phyloP scores from a whole-genome alignment of 2,113 vertebrate genomes.

The Rutilus rutilus region DNA sequence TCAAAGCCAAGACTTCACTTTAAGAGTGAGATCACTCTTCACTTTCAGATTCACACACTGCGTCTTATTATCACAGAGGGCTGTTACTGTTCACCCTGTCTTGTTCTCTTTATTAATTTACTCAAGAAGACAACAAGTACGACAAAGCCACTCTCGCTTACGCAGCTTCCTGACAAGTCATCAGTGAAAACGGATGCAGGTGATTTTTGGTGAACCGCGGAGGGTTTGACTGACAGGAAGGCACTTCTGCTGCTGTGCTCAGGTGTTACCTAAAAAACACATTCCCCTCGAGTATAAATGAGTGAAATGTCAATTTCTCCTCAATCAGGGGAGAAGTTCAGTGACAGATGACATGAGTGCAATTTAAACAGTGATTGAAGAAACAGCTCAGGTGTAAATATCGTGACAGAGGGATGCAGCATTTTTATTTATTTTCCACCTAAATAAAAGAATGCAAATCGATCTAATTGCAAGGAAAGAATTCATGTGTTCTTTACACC shows the following conservation, averaged over 20 bases:
- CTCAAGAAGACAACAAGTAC: conserved; percentile 27
- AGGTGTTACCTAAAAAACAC: conserved; percentile 43
- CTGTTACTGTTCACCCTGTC: conserved; percentile 58
- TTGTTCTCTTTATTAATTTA: conserved; percentile 61
- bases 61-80: conserved; percentile 60
- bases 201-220: conserved; percentile 5
- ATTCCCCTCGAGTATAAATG: conserved; percentile 38
- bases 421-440: conserved; percentile 14
- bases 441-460: conserved; percentile 14
- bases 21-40: conserved; percentile 14
- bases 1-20: conserved; percentile 68
- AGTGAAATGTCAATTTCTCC: conserved; percentile 40
- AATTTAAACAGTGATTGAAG: conserved; percentile 36
- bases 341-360: conserved; percentile 22
- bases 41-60: conserved; percentile 56
- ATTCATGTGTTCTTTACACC: background rate
- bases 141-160: background rate
- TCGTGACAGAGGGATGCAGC: background rate
- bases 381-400: conserved; percentile 20
- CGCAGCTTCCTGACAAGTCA: conserved; percentile 5
- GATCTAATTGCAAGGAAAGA: background rate
- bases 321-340: conserved; percentile 9
- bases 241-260: conserved; percentile 42
- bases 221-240: conserved; percentile 46
- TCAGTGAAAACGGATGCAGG: conserved; percentile 17